Base-by-base conservation (phyloP, 2,797 vertebrate species). In the Pelobates cultripes region DNA sequence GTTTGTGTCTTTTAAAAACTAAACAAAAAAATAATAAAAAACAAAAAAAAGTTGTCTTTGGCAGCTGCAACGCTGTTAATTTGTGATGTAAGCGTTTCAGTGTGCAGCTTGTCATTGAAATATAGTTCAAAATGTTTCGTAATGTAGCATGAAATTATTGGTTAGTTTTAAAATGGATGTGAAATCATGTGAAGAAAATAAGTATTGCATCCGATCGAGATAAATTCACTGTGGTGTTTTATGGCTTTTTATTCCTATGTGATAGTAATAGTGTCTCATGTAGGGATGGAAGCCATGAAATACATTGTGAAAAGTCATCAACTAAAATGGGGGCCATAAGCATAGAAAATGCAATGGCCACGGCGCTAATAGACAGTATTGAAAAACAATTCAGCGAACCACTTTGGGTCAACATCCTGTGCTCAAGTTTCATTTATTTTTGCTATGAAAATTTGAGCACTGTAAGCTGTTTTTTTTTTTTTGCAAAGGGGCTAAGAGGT, bases 211-310 rank as follows among this genome's bases (percentile, higher is more conserved):
- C 93, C 93, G 92, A 92, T 93, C 93, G 92, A 95, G 94, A 95
- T 94, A 92, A 93, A 94, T 94, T 94, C 94, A 95, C 96, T 96
- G 92, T 92, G 93, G 96, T 98, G 98, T 96, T 93, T 95, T 99
- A 99, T 99, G 98, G 98, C 98, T 99, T 99, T 99, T 99, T 99
- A 99, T 99, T 99, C 98, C 98, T 99, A 99, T 98, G 97, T 99
- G 98, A 99, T 97, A 95, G 93, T 97, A 93, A 96, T 94, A 94
- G 94, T 93, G 94, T 94, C 95, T 98, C 97, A 94, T 95, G 96
- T 99, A 99, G 97, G 97, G 96, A 96, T 95, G 94, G 95, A 99
- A 99, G 98, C 98, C 97, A 97, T 97, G 96, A 96, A 96, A 97
- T 95, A 98, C 94, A 93, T 94, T 95, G 97, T 92, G 94, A 96